Evolutionary conservation across 2,797 vertebrate species (phyloP), one percentile per base, ranked within the genome.

Genomic region (Psittacula derbiana): DNA sequence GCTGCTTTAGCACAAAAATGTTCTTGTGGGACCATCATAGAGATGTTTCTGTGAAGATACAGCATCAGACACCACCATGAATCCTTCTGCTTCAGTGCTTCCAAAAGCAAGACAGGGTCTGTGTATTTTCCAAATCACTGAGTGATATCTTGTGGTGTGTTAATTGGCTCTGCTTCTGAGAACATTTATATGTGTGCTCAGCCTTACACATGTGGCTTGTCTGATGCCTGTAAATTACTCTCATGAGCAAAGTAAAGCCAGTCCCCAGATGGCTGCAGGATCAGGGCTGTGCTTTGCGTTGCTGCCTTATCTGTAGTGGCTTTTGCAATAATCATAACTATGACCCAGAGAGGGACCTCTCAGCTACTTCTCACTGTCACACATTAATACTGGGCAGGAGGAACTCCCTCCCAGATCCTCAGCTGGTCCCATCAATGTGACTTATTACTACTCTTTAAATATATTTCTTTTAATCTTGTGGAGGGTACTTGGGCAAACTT

Each of bases 91-190:
- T 89, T 40, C 64, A 31, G 38, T 28, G 64, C 91, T 90, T 90
- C 93, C 67, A 87, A 95, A 84, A 71, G 80, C 82, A 55, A 90
- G 87, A 70, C 16, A 12, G 84, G 69, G 74, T 93, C 73, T 94
- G 82, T 84, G 4, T 69, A 20, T 82, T 83, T 96, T 92, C 92
- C 86, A 93, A 92, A 84, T 95, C 71, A 67, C 94, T 80, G 88
- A 73, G 41, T 74, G 95, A 30, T 90, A 65, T 82, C 80, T 96
- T 28, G 19, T 88, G 91, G 88, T 78, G 80, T 94, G 95, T 92
- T 95, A 94, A 95, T 88, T 93, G 96, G 94, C 93, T 91, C 88
- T 60, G 74, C 86, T 94, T 87, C 94, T 94, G 93, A 93, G 94
- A 91, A 95, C 73, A 71, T 64, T 95, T 86, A 41, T 84, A 66